Conservation (phyloP, 1,140 invertebrate genomes). For the fruit fly (Drosophila melanogaster) region Release_6_plus_ISO1_MT NT_037436.4:20141501-20142000, state of each 20-base stretch:
- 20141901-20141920: constrained; percentile 12
- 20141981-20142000: constrained; percentile 48
- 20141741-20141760: no score
- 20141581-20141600: constrained; percentile 4
- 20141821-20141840: no score
- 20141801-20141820: background rate
- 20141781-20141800: constrained; percentile 1
- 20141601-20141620: constrained; percentile 10
- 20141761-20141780: no score
- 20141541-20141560: constrained; percentile 25
- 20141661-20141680: background rate
- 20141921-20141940: constrained; percentile 18
- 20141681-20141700: no score
- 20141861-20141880: constrained; percentile 5
- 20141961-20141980: constrained; percentile 25
- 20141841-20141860: background rate
- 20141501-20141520: constrained; percentile 27
- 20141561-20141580: constrained; percentile 31
- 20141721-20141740: no score
- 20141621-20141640: background rate
- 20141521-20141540: constrained; percentile 18
- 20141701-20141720: no score
- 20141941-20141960: background rate
- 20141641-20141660: no score
- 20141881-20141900: constrained; percentile 20